A percentile compares a stretch with the other conserved stretches of the same genome.
Evolutionary conservation across 2,113 vertebrate species (phyloP).

Genomic region (Alligator mississippiensis): DNA sequence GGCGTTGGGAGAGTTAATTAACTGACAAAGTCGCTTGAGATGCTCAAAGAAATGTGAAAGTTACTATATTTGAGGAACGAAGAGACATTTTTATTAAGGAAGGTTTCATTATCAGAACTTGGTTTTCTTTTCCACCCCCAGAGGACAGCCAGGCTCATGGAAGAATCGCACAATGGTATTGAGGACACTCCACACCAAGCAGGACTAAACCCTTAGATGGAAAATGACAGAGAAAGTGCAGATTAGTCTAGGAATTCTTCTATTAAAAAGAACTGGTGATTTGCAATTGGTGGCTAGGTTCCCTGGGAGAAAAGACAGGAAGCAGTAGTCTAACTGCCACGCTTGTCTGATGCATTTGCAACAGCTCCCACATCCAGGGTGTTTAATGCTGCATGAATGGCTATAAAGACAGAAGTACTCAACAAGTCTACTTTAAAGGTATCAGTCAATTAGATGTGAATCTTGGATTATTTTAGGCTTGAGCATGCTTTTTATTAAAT

Average conservation of each 20-base stretch:
- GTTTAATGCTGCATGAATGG: accelerated
- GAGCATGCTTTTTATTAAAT: too few relatives aligned
- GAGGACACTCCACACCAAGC: accelerated
- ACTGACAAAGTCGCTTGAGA: neutral
- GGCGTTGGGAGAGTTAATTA: accelerated
- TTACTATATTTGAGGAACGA: too few relatives aligned
- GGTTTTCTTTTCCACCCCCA: neutral
- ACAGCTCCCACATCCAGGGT: accelerated
- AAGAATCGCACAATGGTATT: neutral
- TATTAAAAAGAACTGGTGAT: neutral
- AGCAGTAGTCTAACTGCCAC: neutral
- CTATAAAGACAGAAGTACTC: accelerated
- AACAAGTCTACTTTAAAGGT: neutral
- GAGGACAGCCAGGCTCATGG: neutral
- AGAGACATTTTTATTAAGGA: accelerated
- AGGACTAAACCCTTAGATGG: neutral
- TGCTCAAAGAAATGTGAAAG: accelerated
- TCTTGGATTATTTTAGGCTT: too few relatives aligned
- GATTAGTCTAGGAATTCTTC: neutral
- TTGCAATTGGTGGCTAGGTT: neutral
- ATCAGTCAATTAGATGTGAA: too few relatives aligned
- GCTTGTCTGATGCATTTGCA: accelerated
- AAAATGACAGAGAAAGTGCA: neutral
- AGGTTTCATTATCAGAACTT: neutral
- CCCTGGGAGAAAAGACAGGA: neutral